Evolutionary conservation across 2,888 invertebrate species (phyloP).

Genomic region (Aplocera efformata): DNA sequence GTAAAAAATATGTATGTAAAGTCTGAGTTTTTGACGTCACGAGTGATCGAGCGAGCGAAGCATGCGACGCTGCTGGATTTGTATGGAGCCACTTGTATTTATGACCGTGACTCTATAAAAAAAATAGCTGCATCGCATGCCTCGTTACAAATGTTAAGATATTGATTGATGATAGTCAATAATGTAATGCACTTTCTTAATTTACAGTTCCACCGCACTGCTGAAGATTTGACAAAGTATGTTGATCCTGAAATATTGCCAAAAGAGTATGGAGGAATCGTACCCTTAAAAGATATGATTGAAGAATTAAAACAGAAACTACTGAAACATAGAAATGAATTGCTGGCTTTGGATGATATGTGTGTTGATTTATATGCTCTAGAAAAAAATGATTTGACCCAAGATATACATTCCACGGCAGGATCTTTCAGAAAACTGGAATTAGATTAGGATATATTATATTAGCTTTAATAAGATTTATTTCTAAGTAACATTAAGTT

Average conservation of each 20-base stretch:
- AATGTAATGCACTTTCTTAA: constrained; percentile 8
- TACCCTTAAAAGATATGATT: constrained; percentile 90
- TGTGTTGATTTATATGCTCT: constrained; percentile 84
- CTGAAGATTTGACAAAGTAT: constrained; percentile 86
- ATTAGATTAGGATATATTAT: constrained; percentile 81
- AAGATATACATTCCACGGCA: constrained; percentile 87
- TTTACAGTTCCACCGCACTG: constrained; percentile 85
- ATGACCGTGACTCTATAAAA: too few species aligned
- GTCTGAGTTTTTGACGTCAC: too few species aligned
- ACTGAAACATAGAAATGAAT: constrained; percentile 81
- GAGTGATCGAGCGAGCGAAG: too few species aligned
- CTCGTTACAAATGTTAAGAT: too few species aligned
- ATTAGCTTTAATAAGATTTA: not conserved
- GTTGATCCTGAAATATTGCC: constrained; percentile 89
- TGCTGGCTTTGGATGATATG: constrained; percentile 88
- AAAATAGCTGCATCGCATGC: too few species aligned
- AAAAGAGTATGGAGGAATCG: constrained; percentile 92
- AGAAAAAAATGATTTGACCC: constrained; percentile 82
- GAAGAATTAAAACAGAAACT: constrained; percentile 85
- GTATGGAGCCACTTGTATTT: too few species aligned
- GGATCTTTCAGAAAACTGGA: constrained; percentile 92
- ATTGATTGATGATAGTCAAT: too few species aligned
- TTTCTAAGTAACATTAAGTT: not conserved
- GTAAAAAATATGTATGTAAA: too few species aligned
- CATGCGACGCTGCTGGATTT: too few species aligned